Evolutionary conservation across 2,888 invertebrate genomes (phyloP), one percentile per base, ranked within the genome.

Genomic region (Dicyrtoma fusca): DNA sequence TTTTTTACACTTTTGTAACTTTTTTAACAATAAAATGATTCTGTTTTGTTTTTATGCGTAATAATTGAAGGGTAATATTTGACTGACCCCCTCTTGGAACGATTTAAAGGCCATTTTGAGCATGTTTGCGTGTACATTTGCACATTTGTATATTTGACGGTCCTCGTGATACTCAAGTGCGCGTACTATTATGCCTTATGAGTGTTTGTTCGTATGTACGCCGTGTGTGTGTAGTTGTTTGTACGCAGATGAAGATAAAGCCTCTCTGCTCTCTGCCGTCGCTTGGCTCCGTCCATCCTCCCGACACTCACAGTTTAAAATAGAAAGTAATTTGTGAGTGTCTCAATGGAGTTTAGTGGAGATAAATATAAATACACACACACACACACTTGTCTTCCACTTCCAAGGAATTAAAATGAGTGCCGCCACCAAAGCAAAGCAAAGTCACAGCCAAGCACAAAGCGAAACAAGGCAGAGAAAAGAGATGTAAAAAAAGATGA

Each of bases 251-350:
- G 17, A 4, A 8, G 49, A n/a, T n/a, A n/a, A n/a, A n/a, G n/a
- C n/a, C n/a, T n/a, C n/a, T n/a, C n/a, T n/a, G 5, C 55, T 19
- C n/a, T 55, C n/a, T 55, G 23, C 23, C 51, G 13, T 51, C 19
- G 19, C 17, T 53, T 53, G 17, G 11, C 49, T 17, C 17, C 17
- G 49, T 49, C 49, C 17, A 49, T 49, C 13, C 13, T 49, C 17
- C n/a, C 17, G 49, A 19, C 17, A 19, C 17, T 49, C 49, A 49
- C 49, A 49, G 21, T 45, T 64, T 26, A 65, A 65, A 65, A 65
- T 65, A 65, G 65, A 51, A 64, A 65, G 51, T 65, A 26, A 65
- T 65, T 65, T 65, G 65, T 65, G 65, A 65, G 65, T 65, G 65
- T 65, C 65, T 65, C 34, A 65, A 34, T 19, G 26, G 26, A 57